Evolutionary conservation across 2,888 invertebrate genomes (phyloP).

Genomic region (Rhyacophila evoluta): DNA sequence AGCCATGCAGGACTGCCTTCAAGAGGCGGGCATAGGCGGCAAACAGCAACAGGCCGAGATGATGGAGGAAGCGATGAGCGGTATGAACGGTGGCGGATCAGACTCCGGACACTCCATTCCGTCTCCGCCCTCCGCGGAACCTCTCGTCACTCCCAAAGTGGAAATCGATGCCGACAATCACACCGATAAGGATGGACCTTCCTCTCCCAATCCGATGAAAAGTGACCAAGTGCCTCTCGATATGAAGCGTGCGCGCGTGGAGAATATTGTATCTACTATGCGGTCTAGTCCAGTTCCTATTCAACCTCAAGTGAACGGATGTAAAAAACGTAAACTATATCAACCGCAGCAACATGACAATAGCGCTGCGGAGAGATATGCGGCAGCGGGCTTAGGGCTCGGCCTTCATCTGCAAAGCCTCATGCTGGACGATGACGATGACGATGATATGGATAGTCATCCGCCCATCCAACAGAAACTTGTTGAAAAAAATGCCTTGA

Average conservation of each 20-base stretch:
- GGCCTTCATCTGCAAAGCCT: constrained; percentile 71
- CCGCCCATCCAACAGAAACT: constrained; percentile 86
- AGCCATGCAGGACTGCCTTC: constrained; percentile 73
- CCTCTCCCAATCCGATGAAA: constrained; percentile 61
- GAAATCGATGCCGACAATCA: constrained; percentile 75
- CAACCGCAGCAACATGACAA: constrained; percentile 93
- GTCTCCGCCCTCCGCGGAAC: constrained; percentile 68
- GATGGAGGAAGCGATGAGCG: constrained; percentile 73
- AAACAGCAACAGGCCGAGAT: constrained; percentile 67
- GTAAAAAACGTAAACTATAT: constrained; percentile 95
- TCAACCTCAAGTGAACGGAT: constrained; percentile 86
- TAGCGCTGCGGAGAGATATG: constrained; percentile 74
- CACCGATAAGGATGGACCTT: constrained; percentile 68
- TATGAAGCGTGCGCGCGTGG: constrained; percentile 92
- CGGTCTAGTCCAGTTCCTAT: constrained; percentile 83
- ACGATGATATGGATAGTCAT: constrained; percentile 81
- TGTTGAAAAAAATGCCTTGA: constrained; percentile 87
- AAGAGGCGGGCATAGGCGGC: constrained; percentile 71
- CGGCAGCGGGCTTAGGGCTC: constrained; percentile 68
- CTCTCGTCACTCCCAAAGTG: constrained; percentile 74
- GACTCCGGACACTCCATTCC: constrained; percentile 70
- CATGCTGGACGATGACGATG: constrained; percentile 79
- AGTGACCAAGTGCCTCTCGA: constrained; percentile 76
- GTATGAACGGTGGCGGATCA: constrained; percentile 70
- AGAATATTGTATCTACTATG: constrained; percentile 96